phyloP scores from a whole-genome alignment of 1,140 invertebrate species.

The Drosophila tristis region DNA sequence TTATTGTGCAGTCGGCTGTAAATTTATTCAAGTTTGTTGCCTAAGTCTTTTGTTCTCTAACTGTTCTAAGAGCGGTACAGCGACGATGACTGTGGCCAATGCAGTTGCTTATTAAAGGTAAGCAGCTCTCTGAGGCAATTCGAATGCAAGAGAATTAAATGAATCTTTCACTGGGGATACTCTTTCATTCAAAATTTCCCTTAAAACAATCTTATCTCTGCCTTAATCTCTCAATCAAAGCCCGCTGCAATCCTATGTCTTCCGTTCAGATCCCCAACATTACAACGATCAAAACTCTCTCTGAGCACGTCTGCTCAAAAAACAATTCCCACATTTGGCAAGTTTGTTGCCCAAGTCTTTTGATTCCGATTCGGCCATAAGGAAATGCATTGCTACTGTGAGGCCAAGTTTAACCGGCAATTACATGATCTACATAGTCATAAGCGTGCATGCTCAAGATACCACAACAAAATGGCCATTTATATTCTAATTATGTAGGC shows the following conservation, averaged over 20 bases:
- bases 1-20: slow-evolving; percentile 65
- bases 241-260: too few relatives aligned
- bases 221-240: too few relatives aligned
- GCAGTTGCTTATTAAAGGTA: background rate
- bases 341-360: slow-evolving; percentile 58
- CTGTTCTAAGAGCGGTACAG: slow-evolving; percentile 28
- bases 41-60: slow-evolving; percentile 66
- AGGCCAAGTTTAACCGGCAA: slow-evolving; percentile 30
- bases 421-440: slow-evolving; percentile 51
- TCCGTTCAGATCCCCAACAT: too few relatives aligned
- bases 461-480: slow-evolving; percentile 65
- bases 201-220: too few relatives aligned
- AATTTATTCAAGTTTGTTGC: slow-evolving; percentile 69
- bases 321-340: slow-evolving; percentile 28
- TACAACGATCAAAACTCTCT: too few relatives aligned
- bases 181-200: too few relatives aligned
- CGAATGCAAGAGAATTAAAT: background rate
- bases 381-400: slow-evolving; percentile 43
- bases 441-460: slow-evolving; percentile 41
- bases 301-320: background rate
- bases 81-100: slow-evolving; percentile 9
- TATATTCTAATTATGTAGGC: slow-evolving; percentile 75
- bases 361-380: slow-evolving; percentile 52
- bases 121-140: background rate
- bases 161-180: too few relatives aligned